Evolutionary conservation across 2,113 vertebrate species (phyloP).

Genomic region (Ranitomeya variabilis): DNA sequence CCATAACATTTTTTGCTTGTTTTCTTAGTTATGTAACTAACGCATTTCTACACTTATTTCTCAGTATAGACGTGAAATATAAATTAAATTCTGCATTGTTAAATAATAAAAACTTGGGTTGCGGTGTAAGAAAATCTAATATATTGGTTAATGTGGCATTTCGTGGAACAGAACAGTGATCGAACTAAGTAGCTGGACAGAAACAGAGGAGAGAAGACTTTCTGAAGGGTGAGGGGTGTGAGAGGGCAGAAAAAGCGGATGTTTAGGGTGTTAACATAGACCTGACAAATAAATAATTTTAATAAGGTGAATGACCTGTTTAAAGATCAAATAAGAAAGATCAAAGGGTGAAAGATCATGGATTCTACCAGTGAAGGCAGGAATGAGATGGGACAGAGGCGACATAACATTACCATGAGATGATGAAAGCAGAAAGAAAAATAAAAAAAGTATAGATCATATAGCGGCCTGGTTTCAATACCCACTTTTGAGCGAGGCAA

Average conservation of each 20-base stretch:
- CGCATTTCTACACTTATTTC: constrained; percentile 3
- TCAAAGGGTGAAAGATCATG: not conserved
- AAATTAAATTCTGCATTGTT: constrained; percentile 39
- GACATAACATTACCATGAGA: not conserved
- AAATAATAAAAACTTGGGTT: not conserved
- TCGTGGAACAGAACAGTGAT: constrained; percentile 21
- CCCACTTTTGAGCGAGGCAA: not conserved
- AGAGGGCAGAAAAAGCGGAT: not conserved
- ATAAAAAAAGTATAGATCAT: not conserved
- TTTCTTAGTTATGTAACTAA: constrained; percentile 4
- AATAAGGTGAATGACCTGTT: not conserved
- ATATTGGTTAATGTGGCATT: constrained; percentile 22
- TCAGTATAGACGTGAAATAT: constrained; percentile 39
- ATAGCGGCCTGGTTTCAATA: not conserved
- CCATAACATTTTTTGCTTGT: not conserved
- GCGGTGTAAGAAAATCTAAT: constrained; percentile 11
- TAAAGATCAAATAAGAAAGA: not conserved
- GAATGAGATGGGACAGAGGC: not conserved
- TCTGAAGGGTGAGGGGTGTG: not conserved
- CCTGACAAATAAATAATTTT: not conserved
- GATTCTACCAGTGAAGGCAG: not conserved
- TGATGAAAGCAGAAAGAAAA: not conserved
- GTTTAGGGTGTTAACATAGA: not conserved
- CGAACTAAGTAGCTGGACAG: not conserved
- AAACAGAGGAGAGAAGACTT: not conserved